Percentiles rank a stretch among this genome's conserved stretches.
Evolutionary conservation across 2,888 invertebrate species (phyloP).

Genomic region (Drosophila limbata): DNA sequence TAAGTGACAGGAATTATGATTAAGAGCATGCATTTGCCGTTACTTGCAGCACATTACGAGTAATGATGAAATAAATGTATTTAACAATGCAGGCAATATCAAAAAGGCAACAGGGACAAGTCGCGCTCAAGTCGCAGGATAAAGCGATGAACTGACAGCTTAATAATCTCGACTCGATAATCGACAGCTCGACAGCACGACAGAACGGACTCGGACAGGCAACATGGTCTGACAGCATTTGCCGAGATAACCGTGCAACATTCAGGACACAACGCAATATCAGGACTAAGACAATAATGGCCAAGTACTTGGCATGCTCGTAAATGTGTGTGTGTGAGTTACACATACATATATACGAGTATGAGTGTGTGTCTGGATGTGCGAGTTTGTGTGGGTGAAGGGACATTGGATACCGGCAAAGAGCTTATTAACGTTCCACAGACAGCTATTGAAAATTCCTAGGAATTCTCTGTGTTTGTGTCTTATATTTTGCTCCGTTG

Average conservation of each 20-base stretch:
- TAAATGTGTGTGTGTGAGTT: slow-evolving; percentile 20
- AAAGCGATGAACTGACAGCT: slow-evolving; percentile 80
- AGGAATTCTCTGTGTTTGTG: slow-evolving; percentile 37
- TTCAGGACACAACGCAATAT: slow-evolving; percentile 10
- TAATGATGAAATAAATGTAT: slow-evolving; percentile 10
- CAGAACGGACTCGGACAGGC: slow-evolving; percentile 22
- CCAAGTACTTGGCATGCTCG: slow-evolving; percentile 28
- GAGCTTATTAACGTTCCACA: slow-evolving; percentile 76
- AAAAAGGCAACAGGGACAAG: slow-evolving; percentile 42
- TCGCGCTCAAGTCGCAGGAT: slow-evolving; percentile 58
- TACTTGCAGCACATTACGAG: not conserved
- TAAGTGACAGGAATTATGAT: not conserved
- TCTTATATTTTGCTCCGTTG: slow-evolving; percentile 55
- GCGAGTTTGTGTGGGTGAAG: not conserved
- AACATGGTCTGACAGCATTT: slow-evolving; percentile 62
- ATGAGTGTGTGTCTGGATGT: too few species aligned
- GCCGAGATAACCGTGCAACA: slow-evolving; percentile 30
- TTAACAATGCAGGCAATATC: slow-evolving; percentile 34
- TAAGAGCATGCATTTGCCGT: slow-evolving; percentile 6
- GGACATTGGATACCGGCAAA: slow-evolving; percentile 2
- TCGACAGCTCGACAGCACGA: slow-evolving; percentile 56
- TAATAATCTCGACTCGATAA: slow-evolving; percentile 81
- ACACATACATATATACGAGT: slow-evolving; percentile 8
- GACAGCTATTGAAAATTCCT: slow-evolving; percentile 78
- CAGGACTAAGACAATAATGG: slow-evolving; percentile 44